phyloP scores from a whole-genome alignment of 1,140 invertebrate species.

The Argopecten irradians region DNA sequence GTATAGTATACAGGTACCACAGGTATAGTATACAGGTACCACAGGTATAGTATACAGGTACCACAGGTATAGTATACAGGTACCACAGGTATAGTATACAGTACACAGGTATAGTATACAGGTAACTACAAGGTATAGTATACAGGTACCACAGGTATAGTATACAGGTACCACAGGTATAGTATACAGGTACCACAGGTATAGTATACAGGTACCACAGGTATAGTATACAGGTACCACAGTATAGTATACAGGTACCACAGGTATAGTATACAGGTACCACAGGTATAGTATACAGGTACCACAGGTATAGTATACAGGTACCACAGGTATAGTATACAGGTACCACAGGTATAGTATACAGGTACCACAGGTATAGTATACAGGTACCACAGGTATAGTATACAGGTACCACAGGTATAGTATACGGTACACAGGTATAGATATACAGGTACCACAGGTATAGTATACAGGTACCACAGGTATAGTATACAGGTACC shows the following conservation, averaged over 20 bases:
- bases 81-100: not conserved
- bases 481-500: not conserved
- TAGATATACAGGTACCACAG: not conserved
- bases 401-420: too few species aligned
- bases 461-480: not conserved
- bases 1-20: too few species aligned
- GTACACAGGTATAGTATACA: conserved; percentile 15
- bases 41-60: not conserved
- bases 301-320: not conserved
- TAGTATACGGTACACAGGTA: too few species aligned
- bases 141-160: not conserved
- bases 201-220: not conserved
- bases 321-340: too few species aligned
- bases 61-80: not conserved
- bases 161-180: not conserved
- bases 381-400: too few species aligned
- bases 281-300: not conserved
- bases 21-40: too few species aligned
- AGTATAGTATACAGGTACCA: not conserved
- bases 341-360: too few species aligned
- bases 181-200: not conserved
- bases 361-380: too few species aligned
- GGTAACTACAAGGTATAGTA: not conserved
- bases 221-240: not conserved
- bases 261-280: not conserved